phyloP scores from a whole-genome alignment of 2,888 invertebrate genomes.

The Diaphora mendica region DNA sequence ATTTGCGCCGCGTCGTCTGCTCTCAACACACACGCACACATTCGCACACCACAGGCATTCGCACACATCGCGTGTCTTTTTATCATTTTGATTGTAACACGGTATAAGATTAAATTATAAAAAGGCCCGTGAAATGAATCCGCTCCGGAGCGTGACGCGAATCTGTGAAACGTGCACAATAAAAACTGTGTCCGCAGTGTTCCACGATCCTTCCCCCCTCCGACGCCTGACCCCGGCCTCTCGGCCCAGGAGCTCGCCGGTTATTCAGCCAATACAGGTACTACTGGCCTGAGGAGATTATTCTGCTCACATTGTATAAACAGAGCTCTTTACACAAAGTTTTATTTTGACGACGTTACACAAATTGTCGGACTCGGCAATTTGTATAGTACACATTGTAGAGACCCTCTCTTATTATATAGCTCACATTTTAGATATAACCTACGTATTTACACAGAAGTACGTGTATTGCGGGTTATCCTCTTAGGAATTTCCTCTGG shows the following conservation, averaged over 20 bases:
- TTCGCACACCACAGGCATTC: conserved; percentile 27
- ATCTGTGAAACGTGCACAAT: conserved; percentile 20
- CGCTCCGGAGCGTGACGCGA: conserved; percentile 59
- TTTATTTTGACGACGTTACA: conserved; percentile 18
- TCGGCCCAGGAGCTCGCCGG: conserved; percentile 1
- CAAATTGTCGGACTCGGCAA: conserved; percentile 14
- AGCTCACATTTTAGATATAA: conserved; percentile 1
- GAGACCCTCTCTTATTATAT: conserved; percentile 6
- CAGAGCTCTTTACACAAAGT: conserved; percentile 24
- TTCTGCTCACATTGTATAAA: conserved; percentile 29
- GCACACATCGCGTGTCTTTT: conserved; percentile 43
- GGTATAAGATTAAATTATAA: conserved; percentile 73
- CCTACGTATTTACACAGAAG: not conserved
- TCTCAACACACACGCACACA: not conserved
- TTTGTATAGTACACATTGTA: conserved; percentile 4
- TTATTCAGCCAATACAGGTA: conserved; percentile 40
- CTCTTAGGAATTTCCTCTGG: not conserved
- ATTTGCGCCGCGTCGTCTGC: conserved; percentile 27
- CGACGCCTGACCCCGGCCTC: not conserved
- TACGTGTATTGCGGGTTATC: not conserved
- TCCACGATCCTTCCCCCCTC: not conserved
- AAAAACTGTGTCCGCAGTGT: conserved; percentile 12
- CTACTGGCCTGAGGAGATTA: conserved; percentile 35
- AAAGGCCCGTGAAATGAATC: conserved; percentile 67
- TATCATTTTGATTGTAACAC: conserved; percentile 68